These are phyloP conservation scores for Encarsia formosa DNA, from an alignment of 2,888 invertebrate species.

Conservation along the genomic window DNA sequence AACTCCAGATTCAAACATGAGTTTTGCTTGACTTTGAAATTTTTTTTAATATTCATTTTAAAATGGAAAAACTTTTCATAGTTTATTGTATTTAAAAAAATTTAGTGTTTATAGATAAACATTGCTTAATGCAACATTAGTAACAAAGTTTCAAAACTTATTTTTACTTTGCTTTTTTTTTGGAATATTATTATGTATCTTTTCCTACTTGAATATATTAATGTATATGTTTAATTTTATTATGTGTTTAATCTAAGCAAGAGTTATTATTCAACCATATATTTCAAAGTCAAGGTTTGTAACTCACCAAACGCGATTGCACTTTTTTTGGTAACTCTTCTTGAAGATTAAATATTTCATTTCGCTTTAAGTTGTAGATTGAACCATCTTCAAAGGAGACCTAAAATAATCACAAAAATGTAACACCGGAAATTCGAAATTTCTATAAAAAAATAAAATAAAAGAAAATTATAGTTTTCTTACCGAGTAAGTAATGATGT, in stretches of 20 bases:
- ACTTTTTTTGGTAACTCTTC: constrained; percentile 60
- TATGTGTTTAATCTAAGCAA: neutral
- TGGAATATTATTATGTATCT: too few species aligned
- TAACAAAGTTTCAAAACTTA: too few species aligned
- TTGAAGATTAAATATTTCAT: constrained; percentile 55
- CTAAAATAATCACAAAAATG: constrained; percentile 37
- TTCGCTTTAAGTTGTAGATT: constrained; percentile 52
- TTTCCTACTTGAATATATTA: too few species aligned
- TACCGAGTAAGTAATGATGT: constrained; percentile 50
- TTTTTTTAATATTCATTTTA: too few species aligned
- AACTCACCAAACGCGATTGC: constrained; percentile 54
- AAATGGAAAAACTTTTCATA: too few species aligned
- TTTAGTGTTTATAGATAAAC: too few species aligned
- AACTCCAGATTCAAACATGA: too few species aligned
- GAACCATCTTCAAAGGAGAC: constrained; percentile 55
- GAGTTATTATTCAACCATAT: constrained; percentile 10
- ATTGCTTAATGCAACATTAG: too few species aligned
- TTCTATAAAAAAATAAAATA: constrained; percentile 7
- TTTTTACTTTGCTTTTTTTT: too few species aligned
- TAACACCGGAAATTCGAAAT: too few species aligned
- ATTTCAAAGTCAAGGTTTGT: constrained; percentile 32
- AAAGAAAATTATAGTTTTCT: constrained; percentile 27
- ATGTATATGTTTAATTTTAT: constrained; percentile 26
- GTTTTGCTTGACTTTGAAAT: too few species aligned
- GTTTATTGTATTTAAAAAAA: too few species aligned